Conservation (phyloP, 2,888 invertebrate genomes). For the Chymomyza caudatula region DNA sequence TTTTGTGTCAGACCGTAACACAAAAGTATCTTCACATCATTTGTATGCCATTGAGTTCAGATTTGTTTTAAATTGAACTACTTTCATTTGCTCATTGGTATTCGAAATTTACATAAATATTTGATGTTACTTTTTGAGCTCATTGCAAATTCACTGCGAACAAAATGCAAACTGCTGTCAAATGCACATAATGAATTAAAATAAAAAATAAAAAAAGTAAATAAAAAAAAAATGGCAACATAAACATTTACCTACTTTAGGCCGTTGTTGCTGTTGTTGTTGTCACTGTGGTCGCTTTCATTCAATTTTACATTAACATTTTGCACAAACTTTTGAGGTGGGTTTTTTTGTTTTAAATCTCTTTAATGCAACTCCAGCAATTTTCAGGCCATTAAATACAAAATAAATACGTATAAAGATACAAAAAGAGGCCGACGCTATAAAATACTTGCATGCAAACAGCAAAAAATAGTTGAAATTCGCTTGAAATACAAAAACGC, state of each 20-base stretch:
- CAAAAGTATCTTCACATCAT: conserved; percentile 19
- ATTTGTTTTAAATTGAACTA: conserved; percentile 59
- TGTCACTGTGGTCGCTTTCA: conserved; percentile 27
- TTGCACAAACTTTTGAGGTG: conserved; percentile 27
- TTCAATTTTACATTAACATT: conserved; percentile 58
- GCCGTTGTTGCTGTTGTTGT: not conserved
- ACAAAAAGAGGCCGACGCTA: conserved; percentile 53
- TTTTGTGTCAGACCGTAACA: not conserved
- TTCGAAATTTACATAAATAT: conserved; percentile 60
- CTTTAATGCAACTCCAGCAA: conserved; percentile 57
- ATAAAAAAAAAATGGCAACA: conserved; percentile 37
- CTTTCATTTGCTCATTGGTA: conserved; percentile 46
- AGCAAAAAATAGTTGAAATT: conserved; percentile 56
- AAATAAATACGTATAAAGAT: conserved; percentile 10
- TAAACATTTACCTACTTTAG: conserved; percentile 56
- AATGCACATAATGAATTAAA: conserved; percentile 31
- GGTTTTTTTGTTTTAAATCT: not conserved
- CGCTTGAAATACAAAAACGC: conserved; percentile 37
- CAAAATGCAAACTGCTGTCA: conserved; percentile 32
- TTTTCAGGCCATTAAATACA: conserved; percentile 30
- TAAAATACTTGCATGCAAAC: not conserved
- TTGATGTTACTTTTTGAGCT: conserved; percentile 15
- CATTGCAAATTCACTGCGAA: not conserved
- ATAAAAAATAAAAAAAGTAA: conserved; percentile 3
- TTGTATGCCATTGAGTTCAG: conserved; percentile 60